phyloP scores from a whole-genome alignment of 2,888 invertebrate species.

The Euplagia quadripunctaria region DNA sequence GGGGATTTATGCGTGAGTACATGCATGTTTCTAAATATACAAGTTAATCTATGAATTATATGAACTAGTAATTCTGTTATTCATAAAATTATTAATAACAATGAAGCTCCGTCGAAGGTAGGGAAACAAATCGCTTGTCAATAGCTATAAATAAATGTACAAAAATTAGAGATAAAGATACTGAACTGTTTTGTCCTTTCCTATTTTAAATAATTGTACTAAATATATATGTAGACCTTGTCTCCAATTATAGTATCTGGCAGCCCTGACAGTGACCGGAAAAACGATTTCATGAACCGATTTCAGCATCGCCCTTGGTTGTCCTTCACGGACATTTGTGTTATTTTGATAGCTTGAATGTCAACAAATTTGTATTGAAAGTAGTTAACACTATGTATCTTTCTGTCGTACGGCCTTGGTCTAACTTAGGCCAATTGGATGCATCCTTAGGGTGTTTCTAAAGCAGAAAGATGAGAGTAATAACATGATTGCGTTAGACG shows the following conservation, averaged over 20 bases:
- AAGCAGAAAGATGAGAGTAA: neutral
- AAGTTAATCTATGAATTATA: no score
- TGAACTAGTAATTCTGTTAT: neutral
- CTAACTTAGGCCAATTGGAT: slow-evolving; percentile 9
- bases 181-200: neutral
- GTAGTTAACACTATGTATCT: slow-evolving; percentile 20
- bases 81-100: neutral
- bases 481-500: neutral
- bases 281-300: slow-evolving; percentile 25
- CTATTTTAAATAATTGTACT: neutral
- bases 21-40: no score
- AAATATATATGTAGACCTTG: neutral
- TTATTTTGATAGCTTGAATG: slow-evolving; percentile 51
- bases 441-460: slow-evolving; percentile 20
- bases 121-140: neutral
- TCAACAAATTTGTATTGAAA: slow-evolving; percentile 11
- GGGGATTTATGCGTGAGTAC: no score
- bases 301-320: slow-evolving; percentile 54
- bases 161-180: neutral
- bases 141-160: neutral
- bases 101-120: neutral
- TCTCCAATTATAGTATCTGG: neutral
- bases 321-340: slow-evolving; percentile 59
- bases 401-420: neutral
- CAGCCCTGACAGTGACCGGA: slow-evolving; percentile 12